These are phyloP conservation scores for Typhlomys cinereus DNA, from an alignment of 2,113 vertebrate species.

Conservation along the genomic window DNA sequence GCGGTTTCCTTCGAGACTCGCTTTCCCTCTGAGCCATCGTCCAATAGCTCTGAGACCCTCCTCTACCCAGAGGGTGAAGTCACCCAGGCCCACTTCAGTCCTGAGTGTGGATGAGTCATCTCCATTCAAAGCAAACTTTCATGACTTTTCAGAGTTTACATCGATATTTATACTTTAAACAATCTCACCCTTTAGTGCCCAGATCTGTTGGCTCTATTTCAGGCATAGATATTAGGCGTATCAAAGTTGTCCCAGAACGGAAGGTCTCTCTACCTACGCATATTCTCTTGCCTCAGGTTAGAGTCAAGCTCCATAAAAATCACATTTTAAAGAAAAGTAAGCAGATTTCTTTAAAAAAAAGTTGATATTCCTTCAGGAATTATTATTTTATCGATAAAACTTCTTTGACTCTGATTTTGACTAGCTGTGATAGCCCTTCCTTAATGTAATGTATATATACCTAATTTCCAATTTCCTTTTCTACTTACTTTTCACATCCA, in stretches of 20 bases:
- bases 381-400: slow-evolving; percentile 19
- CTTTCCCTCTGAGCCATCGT: not conserved
- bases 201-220: not conserved
- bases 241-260: not conserved
- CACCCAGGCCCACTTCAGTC: not conserved
- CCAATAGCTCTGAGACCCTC: not conserved
- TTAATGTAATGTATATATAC: not conserved
- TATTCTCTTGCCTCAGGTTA: not conserved
- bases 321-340: slow-evolving; percentile 14
- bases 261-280: not conserved
- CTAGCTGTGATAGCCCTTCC: not conserved
- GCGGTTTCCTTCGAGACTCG: not conserved
- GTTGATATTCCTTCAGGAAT: not conserved
- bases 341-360: not conserved
- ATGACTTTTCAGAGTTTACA: not conserved
- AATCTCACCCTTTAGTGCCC: not conserved
- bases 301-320: not conserved
- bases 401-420: not conserved
- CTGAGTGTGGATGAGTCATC: not conserved
- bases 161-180: slow-evolving; percentile 27
- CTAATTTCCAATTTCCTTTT: slow-evolving; percentile 27
- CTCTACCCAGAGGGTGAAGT: not conserved
- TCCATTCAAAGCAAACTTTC: not conserved
- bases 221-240: not conserved
- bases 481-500: slow-evolving; percentile 83